phyloP scores from a whole-genome alignment of 2,797 vertebrate species.

The Onychomys arenicola region DNA sequence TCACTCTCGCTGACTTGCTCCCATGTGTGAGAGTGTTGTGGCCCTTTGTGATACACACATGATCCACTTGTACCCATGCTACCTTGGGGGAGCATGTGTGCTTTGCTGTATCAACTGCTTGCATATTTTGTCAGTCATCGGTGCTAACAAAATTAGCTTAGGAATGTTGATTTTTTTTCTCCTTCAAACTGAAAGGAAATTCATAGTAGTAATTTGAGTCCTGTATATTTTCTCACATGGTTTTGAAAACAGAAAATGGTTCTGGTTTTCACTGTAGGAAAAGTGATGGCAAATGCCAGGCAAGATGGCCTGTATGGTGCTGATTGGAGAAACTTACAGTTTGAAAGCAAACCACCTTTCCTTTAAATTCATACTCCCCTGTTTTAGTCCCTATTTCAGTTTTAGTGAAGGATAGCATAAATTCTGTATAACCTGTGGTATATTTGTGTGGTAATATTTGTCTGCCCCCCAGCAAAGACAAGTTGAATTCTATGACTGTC shows the following conservation, averaged over 20 bases:
- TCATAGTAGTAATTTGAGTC: slow-evolving; percentile 67
- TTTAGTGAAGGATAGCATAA: background rate
- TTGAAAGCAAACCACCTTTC: background rate
- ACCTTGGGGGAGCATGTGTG: slow-evolving; percentile 56
- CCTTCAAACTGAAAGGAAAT: slow-evolving; percentile 74
- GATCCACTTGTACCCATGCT: slow-evolving; percentile 77
- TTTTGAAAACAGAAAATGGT: slow-evolving; percentile 60
- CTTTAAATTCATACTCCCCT: background rate
- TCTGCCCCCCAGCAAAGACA: background rate
- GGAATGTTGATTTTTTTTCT: slow-evolving; percentile 79
- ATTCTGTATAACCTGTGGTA: background rate
- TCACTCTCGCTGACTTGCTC: slow-evolving; percentile 1
- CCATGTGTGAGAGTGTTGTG: background rate
- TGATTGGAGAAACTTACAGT: slow-evolving; percentile 41
- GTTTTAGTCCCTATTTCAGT: background rate
- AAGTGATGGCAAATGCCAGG: background rate
- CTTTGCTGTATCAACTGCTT: slow-evolving; percentile 78
- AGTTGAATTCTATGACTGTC: background rate
- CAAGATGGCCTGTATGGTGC: background rate
- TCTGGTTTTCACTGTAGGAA: slow-evolving; percentile 45
- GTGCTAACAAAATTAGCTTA: slow-evolving; percentile 75
- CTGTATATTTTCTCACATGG: slow-evolving; percentile 74
- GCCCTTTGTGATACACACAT: slow-evolving; percentile 75
- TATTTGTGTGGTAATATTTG: background rate
- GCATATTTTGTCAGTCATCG: slow-evolving; percentile 77